These are phyloP conservation scores for Cylindroiulus punctatus DNA, from an alignment of 2,888 invertebrate genomes.

Conservation along the genomic window DNA sequence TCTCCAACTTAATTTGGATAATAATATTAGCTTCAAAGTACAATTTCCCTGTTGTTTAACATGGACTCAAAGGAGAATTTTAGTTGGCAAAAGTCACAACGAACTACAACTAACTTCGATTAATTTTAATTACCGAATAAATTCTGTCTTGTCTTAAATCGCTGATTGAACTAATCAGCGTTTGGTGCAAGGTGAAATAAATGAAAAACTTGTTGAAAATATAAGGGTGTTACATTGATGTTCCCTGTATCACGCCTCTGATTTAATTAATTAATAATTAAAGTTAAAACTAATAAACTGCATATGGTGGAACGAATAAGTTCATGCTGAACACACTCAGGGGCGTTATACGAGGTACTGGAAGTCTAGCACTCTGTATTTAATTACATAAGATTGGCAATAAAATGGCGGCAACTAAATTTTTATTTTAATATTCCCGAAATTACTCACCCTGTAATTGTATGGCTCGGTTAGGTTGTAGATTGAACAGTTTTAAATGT, in stretches of 20 bases:
- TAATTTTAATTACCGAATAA: neutral
- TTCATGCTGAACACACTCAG: neutral
- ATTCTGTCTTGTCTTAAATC: neutral
- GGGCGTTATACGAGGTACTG: neutral
- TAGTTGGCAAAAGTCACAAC: neutral
- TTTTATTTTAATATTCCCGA: neutral
- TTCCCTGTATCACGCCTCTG: neutral
- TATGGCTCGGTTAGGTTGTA: neutral
- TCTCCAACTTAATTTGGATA: neutral
- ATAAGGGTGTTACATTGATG: neutral
- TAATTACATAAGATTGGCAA: neutral
- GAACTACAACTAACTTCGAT: neutral
- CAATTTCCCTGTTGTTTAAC: neutral
- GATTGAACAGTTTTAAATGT: neutral
- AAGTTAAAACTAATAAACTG: no score
- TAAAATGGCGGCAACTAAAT: neutral
- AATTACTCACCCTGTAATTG: neutral
- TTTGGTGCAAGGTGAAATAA: neutral
- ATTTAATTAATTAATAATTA: no score
- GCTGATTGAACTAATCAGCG: neutral
- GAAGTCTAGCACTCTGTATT: neutral
- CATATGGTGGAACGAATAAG: no score
- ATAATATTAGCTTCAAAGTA: neutral
- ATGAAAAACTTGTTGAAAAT: neutral
- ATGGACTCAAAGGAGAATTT: slow-evolving; percentile 1